Percentiles rank a stretch among this genome's conserved stretches.
These are phyloP conservation scores for Rhodinocichla rosea DNA, from an alignment of 2,113 vertebrate species.

Conservation along the genomic window DNA sequence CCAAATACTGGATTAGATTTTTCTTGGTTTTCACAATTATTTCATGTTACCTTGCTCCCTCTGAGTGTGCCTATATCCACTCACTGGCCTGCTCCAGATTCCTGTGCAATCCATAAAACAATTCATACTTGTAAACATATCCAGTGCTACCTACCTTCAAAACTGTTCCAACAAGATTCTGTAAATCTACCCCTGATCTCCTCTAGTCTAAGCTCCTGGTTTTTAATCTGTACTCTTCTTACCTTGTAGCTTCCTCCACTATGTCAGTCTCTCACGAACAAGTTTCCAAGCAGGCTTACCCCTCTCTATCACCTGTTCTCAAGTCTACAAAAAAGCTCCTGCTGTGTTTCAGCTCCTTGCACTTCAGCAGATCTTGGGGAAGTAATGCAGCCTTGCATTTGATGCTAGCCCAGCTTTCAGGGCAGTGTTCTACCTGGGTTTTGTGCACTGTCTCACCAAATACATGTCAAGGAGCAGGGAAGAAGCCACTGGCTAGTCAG, in stretches of 20 bases:
- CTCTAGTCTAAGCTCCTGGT: not conserved
- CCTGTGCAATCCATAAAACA: not conserved
- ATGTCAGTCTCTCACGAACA: not conserved
- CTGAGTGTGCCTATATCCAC: fast-evolving
- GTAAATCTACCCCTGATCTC: not conserved
- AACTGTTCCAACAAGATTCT: not conserved
- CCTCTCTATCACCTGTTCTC: not conserved
- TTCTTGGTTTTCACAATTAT: not conserved
- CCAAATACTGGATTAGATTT: not conserved
- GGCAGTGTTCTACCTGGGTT: not conserved
- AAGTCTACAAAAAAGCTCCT: not conserved
- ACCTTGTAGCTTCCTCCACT: not conserved
- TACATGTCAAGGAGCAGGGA: too few relatives aligned
- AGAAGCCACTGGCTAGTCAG: not conserved
- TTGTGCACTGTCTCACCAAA: not conserved
- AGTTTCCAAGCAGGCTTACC: not conserved
- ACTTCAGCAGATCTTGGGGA: not conserved
- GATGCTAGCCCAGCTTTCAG: not conserved
- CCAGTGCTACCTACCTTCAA: not conserved
- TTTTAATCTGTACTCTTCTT: not conserved
- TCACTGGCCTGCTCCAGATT: not conserved
- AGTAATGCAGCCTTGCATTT: not conserved
- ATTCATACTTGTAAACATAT: not conserved
- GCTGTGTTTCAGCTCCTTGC: not conserved
- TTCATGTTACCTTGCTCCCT: not conserved